Conservation (phyloP, 92 coral and sea anemone species). For the Pocillopora grandis region DNA sequence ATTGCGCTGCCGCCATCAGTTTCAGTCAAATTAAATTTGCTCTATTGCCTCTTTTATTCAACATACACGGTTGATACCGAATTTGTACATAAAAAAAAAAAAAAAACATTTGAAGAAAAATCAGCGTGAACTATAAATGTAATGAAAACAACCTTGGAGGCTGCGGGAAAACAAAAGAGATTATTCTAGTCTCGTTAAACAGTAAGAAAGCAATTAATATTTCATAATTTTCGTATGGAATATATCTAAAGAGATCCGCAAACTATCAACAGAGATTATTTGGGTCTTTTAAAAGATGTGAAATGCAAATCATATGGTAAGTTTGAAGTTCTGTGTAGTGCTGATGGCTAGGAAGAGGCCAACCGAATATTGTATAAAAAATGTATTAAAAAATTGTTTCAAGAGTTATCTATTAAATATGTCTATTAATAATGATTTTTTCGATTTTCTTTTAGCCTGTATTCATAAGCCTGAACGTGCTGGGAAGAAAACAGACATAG, state of each 20-base stretch:
- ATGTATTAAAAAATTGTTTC: too few relatives aligned
- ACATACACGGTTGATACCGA: neutral
- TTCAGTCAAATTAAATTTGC: neutral
- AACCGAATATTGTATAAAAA: too few relatives aligned
- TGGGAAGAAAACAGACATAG: too few relatives aligned
- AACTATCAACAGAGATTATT: neutral
- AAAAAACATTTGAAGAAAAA: slow-evolving; percentile 1
- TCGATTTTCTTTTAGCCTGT: too few relatives aligned
- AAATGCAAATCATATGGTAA: neutral
- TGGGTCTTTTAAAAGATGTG: neutral
- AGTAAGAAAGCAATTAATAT: slow-evolving; percentile 24
- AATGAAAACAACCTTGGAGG: slow-evolving; percentile 13
- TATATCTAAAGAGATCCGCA: slow-evolving; percentile 16
- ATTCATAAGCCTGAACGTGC: too few relatives aligned
- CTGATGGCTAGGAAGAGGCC: too few relatives aligned
- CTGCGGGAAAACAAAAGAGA: slow-evolving; percentile 1
- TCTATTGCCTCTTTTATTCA: neutral
- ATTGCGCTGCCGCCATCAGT: neutral
- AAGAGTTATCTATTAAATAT: too few relatives aligned
- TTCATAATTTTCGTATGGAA: slow-evolving; percentile 33
- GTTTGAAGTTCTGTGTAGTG: neutral
- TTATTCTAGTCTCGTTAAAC: slow-evolving; percentile 26
- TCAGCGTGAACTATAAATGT: slow-evolving; percentile 10
- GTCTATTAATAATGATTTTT: too few relatives aligned
- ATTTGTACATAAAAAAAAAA: neutral